These are phyloP conservation scores for Poecile montanus DNA, from an alignment of 2,797 vertebrate genomes.

Conservation along the genomic window DNA sequence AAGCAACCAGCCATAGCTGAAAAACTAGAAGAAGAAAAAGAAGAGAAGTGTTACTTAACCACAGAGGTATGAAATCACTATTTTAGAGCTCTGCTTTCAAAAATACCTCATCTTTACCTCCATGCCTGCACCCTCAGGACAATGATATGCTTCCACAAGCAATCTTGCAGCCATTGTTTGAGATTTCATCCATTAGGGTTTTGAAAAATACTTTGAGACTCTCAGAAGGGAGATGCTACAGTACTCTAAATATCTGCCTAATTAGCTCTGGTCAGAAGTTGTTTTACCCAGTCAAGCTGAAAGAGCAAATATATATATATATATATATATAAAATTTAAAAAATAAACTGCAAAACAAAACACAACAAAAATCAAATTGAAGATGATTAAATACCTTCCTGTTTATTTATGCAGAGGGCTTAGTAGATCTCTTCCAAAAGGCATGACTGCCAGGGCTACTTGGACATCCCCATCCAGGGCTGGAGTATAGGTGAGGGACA, in stretches of 20 bases:
- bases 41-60: neutral
- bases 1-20: neutral
- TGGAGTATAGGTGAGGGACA: fast-evolving
- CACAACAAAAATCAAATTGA: neutral
- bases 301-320: neutral
- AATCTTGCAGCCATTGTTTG: neutral
- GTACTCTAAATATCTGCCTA: neutral
- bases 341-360: neutral
- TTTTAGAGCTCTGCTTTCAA: neutral
- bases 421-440: neutral
- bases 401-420: neutral
- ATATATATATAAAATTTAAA: neutral
- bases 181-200: neutral
- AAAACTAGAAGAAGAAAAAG: neutral
- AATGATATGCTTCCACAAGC: neutral
- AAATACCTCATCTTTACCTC: neutral
- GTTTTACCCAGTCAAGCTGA: neutral
- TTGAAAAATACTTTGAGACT: neutral
- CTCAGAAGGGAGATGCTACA: neutral
- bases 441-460: neutral
- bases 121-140: neutral
- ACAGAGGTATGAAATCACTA: neutral
- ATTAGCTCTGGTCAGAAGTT: neutral
- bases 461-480: too few species aligned
- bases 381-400: neutral